Evolutionary conservation across 2,888 invertebrate species (phyloP).

Genomic region (Agonopterix alstromeriana): DNA sequence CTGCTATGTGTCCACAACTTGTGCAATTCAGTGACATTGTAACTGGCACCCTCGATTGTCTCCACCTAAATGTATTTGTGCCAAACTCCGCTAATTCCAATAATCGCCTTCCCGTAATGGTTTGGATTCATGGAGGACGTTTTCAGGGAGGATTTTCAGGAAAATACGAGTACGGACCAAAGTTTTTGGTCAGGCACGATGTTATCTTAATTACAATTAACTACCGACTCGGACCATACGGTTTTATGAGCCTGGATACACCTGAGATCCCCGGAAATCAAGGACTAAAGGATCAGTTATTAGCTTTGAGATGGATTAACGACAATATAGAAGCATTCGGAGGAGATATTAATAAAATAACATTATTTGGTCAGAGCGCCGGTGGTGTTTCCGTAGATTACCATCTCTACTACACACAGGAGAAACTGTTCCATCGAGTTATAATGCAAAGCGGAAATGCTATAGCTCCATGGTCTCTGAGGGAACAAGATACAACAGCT

Average conservation of each 20-base stretch:
- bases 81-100: not conserved
- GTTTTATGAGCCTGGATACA: not conserved
- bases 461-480: constrained; percentile 1
- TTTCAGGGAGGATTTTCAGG: not conserved
- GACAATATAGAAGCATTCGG: constrained; percentile 14
- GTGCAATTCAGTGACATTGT: constrained; percentile 24
- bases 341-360: constrained; percentile 9
- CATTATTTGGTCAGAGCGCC: constrained; percentile 12
- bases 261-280: not conserved
- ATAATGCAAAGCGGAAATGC: constrained; percentile 11
- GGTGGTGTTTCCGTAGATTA: constrained; percentile 12
- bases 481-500: not conserved
- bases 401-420: constrained; percentile 9
- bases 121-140: not conserved
- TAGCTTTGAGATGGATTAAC: constrained; percentile 13
- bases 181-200: not conserved
- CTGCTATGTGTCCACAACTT: constrained; percentile 29
- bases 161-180: not conserved
- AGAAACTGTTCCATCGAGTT: constrained; percentile 7
- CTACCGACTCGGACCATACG: not conserved
- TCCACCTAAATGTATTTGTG: not conserved
- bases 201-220: not conserved
- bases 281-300: constrained; percentile 13
- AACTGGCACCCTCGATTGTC: not conserved
- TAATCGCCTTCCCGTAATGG: not conserved